Conservation (phyloP, 2,888 invertebrate species). For the Azorinus chamasolen region DNA sequence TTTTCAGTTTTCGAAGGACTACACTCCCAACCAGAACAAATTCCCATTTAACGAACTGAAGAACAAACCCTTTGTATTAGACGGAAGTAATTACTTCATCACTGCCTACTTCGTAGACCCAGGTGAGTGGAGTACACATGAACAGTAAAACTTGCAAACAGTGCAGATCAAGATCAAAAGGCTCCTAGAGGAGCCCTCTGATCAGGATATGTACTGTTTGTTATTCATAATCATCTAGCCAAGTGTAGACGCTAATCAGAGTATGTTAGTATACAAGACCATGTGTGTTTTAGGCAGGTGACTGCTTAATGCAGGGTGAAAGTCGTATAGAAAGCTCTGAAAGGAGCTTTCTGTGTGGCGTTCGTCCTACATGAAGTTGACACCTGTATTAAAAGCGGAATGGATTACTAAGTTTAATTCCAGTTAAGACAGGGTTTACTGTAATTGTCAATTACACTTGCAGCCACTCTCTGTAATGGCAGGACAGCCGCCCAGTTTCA, state of each 20-base stretch:
- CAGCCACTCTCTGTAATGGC: conserved; percentile 82
- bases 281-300: no score
- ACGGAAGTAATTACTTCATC: conserved; percentile 60
- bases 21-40: conserved; percentile 38
- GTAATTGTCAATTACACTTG: conserved; percentile 11
- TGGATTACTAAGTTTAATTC: no score
- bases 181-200: no score
- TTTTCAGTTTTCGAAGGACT: conserved; percentile 8
- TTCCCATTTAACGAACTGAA: conserved; percentile 45
- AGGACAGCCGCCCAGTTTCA: conserved; percentile 67
- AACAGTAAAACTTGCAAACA: no score
- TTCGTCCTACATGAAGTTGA: no score
- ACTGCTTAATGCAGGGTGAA: no score
- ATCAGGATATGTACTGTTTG: no score
- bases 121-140: conserved; percentile 49
- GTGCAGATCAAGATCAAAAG: no score
- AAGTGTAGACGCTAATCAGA: no score
- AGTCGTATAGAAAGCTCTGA: no score
- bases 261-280: no score
- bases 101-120: conserved; percentile 76
- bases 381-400: neutral
- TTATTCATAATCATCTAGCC: neutral
- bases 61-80: conserved; percentile 60
- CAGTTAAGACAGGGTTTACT: neutral
- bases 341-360: no score